phyloP scores from a whole-genome alignment of 2,888 invertebrate genomes.

The Chaitophorus viminalis region DNA sequence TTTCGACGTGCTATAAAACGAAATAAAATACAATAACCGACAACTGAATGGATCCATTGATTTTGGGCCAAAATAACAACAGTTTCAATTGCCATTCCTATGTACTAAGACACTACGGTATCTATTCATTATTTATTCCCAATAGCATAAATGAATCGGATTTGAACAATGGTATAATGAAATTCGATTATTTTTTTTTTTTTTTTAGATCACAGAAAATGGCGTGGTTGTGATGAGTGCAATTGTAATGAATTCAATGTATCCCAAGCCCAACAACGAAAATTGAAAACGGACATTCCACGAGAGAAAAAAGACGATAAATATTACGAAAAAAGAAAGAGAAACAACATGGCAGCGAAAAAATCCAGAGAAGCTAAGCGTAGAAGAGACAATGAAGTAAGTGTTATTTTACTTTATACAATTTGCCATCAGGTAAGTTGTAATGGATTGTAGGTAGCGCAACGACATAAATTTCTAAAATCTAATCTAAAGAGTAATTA shows the following conservation, averaged over 20 bases:
- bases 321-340: conserved; percentile 55
- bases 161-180: neutral
- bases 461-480: too few relatives aligned
- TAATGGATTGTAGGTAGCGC: too few relatives aligned
- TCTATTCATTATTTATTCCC: neutral
- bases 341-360: conserved; percentile 61
- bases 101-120: neutral
- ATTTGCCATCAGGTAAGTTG: too few relatives aligned
- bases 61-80: conserved; percentile 11
- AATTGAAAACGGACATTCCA: conserved; percentile 36
- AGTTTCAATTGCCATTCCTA: conserved; percentile 13
- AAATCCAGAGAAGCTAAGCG: conserved; percentile 62
- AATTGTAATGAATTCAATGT: conserved; percentile 1
- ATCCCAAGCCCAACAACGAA: neutral
- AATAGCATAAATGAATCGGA: neutral
- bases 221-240: neutral
- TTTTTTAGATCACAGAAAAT: conserved; percentile 7
- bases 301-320: conserved; percentile 51
- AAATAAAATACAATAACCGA: neutral
- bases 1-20: neutral
- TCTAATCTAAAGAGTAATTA: too few relatives aligned
- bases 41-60: conserved; percentile 52
- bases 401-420: neutral
- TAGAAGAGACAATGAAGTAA: conserved; percentile 41
- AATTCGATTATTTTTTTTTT: neutral